A percentile compares a stretch with the other conserved stretches of the same genome.
Conservation (phyloP, 2,888 invertebrate genomes). For the Erpobdella octoculata region DNA sequence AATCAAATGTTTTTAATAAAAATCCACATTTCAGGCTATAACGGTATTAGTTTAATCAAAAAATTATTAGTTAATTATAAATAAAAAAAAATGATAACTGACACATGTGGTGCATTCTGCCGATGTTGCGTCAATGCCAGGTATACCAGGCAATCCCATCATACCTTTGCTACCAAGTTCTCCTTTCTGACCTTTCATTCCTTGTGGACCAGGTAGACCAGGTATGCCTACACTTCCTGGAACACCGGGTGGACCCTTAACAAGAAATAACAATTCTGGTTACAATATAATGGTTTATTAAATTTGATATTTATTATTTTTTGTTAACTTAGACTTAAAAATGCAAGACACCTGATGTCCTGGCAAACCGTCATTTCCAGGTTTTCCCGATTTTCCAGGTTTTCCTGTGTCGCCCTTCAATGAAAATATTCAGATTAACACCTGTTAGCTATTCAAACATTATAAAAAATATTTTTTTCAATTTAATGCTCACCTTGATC, state of each 20-base stretch:
- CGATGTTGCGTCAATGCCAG: background rate
- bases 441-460: background rate
- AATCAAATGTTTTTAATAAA: background rate
- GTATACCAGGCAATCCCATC: slow-evolving; percentile 10
- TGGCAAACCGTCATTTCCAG: slow-evolving; percentile 14
- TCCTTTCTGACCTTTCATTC: slow-evolving; percentile 12
- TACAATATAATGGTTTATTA: background rate
- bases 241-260: background rate
- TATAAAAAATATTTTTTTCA: background rate
- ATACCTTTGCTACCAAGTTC: background rate
- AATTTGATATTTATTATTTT: background rate
- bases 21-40: background rate
- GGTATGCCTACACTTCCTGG: slow-evolving; percentile 8
- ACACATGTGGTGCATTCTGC: slow-evolving; percentile 11
- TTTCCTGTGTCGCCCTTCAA: slow-evolving; percentile 3
- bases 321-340: background rate
- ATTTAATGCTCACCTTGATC: slow-evolving; percentile 4
- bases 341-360: background rate
- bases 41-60: background rate
- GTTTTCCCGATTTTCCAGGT: slow-evolving; percentile 10
- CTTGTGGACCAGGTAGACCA: slow-evolving; percentile 4
- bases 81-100: background rate
- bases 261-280: no score
- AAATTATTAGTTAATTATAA: background rate
- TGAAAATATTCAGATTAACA: background rate